Conservation (phyloP, 2,888 invertebrate genomes). For the Nebria brevicollis region DNA sequence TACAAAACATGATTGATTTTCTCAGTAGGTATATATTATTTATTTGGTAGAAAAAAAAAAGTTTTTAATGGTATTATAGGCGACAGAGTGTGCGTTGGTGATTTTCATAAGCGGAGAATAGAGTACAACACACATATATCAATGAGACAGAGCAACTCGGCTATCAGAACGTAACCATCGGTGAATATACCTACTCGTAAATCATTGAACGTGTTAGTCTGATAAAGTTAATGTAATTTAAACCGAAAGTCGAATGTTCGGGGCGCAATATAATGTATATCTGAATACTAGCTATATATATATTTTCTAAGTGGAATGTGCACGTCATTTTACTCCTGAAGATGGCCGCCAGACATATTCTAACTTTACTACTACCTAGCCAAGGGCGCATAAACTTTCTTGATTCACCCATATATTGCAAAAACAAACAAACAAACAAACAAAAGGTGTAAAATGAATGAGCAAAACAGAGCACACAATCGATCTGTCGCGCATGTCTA, state of each 20-base stretch:
- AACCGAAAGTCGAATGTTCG: conserved; percentile 33
- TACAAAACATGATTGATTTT: conserved; percentile 34
- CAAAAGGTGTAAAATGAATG: no score
- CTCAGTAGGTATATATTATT: conserved; percentile 21
- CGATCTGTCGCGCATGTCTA: conserved; percentile 49
- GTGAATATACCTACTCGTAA: conserved; percentile 26
- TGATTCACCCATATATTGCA: no score
- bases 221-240: conserved; percentile 51
- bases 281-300: no score
- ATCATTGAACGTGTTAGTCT: conserved; percentile 37
- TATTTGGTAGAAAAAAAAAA: conserved; percentile 35
- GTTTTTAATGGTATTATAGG: conserved; percentile 29
- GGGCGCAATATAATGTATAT: neutral
- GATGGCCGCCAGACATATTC: no score
- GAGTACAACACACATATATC: conserved; percentile 34
- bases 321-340: no score
- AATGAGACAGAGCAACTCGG: conserved; percentile 4
- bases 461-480: neutral
- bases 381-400: no score
- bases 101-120: conserved; percentile 13
- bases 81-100: conserved; percentile 2
- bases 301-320: no score
- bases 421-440: no score
- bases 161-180: conserved; percentile 28
- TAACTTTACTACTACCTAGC: no score